Evolutionary conservation across 2,888 invertebrate species (phyloP).

Genomic region (Tiliacea aurago): DNA sequence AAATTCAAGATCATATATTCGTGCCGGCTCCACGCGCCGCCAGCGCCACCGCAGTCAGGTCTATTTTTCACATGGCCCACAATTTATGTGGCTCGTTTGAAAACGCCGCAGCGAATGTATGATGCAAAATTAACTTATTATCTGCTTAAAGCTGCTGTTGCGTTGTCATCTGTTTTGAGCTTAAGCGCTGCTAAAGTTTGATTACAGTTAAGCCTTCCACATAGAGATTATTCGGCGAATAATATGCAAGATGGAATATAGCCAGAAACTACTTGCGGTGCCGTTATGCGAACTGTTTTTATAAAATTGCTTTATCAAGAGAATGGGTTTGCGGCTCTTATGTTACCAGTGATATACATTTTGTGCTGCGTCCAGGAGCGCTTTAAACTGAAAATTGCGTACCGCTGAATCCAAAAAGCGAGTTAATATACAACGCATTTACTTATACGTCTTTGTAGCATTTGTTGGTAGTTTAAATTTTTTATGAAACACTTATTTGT

Average conservation of each 20-base stretch:
- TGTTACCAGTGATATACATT: slow-evolving; percentile 44
- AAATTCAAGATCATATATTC: slow-evolving; percentile 77
- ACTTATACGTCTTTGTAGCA: slow-evolving; percentile 27
- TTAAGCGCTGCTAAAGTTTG: slow-evolving; percentile 62
- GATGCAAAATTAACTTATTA: slow-evolving; percentile 82
- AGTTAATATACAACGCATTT: slow-evolving; percentile 42
- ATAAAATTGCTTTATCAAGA: slow-evolving; percentile 49
- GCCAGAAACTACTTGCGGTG: slow-evolving; percentile 45
- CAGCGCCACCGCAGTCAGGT: slow-evolving; percentile 65
- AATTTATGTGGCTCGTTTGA: slow-evolving; percentile 80
- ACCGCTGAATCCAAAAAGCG: slow-evolving; percentile 22
- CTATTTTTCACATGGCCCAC: slow-evolving; percentile 82
- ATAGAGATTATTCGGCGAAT: slow-evolving; percentile 48
- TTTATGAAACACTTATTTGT: too few relatives aligned
- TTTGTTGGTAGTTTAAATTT: slow-evolving; percentile 26
- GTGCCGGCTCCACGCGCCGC: slow-evolving; percentile 59
- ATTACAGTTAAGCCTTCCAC: slow-evolving; percentile 55
- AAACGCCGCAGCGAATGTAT: slow-evolving; percentile 76
- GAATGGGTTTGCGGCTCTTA: slow-evolving; percentile 41
- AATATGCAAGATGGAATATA: slow-evolving; percentile 57
- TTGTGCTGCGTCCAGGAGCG: slow-evolving; percentile 34
- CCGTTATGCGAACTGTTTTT: slow-evolving; percentile 37
- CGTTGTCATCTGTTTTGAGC: slow-evolving; percentile 61
- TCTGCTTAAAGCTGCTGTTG: slow-evolving; percentile 73
- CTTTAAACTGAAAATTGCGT: slow-evolving; percentile 34